Conservation (phyloP, 2,888 invertebrate species). For the Tineola bisselliella region DNA sequence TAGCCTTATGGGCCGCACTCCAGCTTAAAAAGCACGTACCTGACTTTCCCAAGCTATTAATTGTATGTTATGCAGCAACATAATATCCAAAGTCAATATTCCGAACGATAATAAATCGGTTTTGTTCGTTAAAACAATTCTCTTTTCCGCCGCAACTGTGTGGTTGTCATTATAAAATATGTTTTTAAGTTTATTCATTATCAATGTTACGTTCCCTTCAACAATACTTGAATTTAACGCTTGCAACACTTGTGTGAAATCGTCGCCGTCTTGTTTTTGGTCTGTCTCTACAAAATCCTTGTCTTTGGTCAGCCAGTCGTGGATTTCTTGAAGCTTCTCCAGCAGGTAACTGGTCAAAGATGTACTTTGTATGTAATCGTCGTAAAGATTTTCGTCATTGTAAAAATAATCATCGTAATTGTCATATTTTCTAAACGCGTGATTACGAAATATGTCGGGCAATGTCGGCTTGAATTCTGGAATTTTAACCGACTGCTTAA, state of each 20-base stretch:
- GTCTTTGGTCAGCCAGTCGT: constrained; percentile 52
- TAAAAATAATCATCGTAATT: constrained; percentile 51
- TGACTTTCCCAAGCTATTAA: constrained; percentile 67
- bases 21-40: constrained; percentile 24
- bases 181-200: constrained; percentile 60
- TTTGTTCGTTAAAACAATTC: constrained; percentile 47
- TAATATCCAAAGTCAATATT: constrained; percentile 65
- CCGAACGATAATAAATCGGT: constrained; percentile 65
- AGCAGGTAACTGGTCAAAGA: constrained; percentile 58
- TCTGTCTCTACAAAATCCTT: constrained; percentile 39
- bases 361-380: constrained; percentile 57
- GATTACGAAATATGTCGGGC: constrained; percentile 30
- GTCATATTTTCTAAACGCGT: constrained; percentile 28
- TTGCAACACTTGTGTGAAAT: constrained; percentile 47
- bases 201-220: constrained; percentile 55
- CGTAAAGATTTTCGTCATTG: constrained; percentile 51
- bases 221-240: constrained; percentile 63
- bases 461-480: constrained; percentile 50
- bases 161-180: constrained; percentile 56
- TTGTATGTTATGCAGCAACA: constrained; percentile 67
- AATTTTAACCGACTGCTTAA: constrained; percentile 18
- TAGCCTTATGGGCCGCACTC: too few relatives aligned
- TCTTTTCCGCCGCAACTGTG: constrained; percentile 30
- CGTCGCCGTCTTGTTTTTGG: constrained; percentile 21
- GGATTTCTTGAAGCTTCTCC: constrained; percentile 59